Evolutionary conservation across 2,113 vertebrate species (phyloP), one percentile per base, ranked within the genome.

Genomic region (Corvus cornix): DNA sequence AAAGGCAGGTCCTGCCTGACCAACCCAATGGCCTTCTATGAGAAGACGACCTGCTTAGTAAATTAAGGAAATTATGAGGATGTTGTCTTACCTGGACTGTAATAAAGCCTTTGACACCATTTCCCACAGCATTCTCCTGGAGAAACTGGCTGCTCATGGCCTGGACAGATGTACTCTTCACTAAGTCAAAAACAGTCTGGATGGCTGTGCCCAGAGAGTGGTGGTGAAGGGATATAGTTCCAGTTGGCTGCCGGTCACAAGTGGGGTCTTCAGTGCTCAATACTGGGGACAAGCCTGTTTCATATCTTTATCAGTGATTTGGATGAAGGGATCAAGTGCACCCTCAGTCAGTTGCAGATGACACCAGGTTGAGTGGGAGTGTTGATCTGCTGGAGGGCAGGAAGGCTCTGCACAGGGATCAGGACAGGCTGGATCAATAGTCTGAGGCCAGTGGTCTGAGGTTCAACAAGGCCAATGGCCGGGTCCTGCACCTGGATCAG

Each of bases 261-360:
- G 7, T 13, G 12, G 15, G 33, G 13, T 43, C 7, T 10, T 7
- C 28, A 60, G 28, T 16, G 16, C 35, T 60, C n/a, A 46, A 1
- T 30, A 18, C 0, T 67, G 52, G 8, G 37, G 5, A 19, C 20
- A 62, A 8, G 8, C 2, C 6, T 64, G 7, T 18, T 60, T 59
- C 35, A 39, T 13, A 6, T 26, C 11, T 60, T 26, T 23, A 30
- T n/a, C 23, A 37, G 10, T 67, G 39, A 52, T 44, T 9, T 82
- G 16, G n/a, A 20, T 10, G 11, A 67, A 33, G 16, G 20, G 2
- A 20, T 46, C 0, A 1, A 46, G 11, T 22, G 13, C 16, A n/a
- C 2, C 9, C 20, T 44, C n/a, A 17, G 5, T 26, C 63, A 53
- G 9, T 18, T 75, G 46, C 13, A 60, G 20, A 27, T 30, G 26